Percentiles rank a stretch among this genome's conserved stretches.
Conservation (phyloP, 2,113 vertebrate species). For the Myotis yumanensis region DNA sequence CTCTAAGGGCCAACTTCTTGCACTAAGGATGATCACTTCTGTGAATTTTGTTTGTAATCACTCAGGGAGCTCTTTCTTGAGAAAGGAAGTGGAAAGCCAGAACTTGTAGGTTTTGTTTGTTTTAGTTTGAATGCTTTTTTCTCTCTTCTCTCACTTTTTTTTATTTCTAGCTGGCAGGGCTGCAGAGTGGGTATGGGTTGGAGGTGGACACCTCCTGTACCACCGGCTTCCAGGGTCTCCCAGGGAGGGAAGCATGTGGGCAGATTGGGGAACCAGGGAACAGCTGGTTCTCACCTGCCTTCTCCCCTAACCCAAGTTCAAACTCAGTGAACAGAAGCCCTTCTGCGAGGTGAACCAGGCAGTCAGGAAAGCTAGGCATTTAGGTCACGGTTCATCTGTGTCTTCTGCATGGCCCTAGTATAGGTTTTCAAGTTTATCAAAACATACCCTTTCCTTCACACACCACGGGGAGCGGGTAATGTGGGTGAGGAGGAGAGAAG, state of each 20-base stretch:
- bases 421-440: not conserved
- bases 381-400: not conserved
- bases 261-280: rapidly evolving
- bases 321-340: not conserved
- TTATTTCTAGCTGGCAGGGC: not conserved
- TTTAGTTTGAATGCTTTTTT: not conserved
- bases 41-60: not conserved
- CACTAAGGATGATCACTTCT: not conserved
- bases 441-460: not conserved
- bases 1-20: not conserved
- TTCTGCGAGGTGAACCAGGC: not conserved
- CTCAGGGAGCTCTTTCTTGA: not conserved
- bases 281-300: not conserved
- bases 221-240: rapidly evolving
- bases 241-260: not conserved
- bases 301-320: not conserved
- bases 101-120: not conserved
- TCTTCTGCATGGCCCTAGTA: not conserved
- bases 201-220: not conserved
- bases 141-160: not conserved
- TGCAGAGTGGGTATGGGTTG: not conserved
- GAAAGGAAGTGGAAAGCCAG: not conserved
- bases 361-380: not conserved
- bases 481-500: rapidly evolving
- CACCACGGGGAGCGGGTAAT: not conserved